Base-by-base conservation (phyloP, 2,113 vertebrate species). In the Micromys minutus region DNA sequence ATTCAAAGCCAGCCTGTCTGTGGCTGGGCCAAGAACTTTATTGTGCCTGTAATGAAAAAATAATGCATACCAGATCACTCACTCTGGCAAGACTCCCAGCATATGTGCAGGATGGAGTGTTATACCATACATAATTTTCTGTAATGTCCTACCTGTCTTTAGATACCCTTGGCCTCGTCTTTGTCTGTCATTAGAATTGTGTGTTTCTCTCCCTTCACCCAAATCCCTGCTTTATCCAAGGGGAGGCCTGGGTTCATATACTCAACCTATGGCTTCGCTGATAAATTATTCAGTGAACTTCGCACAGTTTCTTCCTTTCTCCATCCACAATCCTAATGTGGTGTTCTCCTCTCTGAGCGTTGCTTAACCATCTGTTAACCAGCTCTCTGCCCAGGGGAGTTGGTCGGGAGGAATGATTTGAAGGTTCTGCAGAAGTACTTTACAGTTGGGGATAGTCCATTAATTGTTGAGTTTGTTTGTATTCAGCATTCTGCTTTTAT, bases 381-480 rank as follows among this genome's bases (percentile, higher is more conserved):
- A 97, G 63, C 11, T 69, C 94, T 90, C 94, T 95, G 90, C 96
- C 95, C 95, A 96, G 69, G 86, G 94, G 94, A 79, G 15, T 94
- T 91, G 29, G 86, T 67, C 45, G 87, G 88, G 71, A 95, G 89
- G 87, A 94, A 95, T 93, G 92, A 96, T 98, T 94, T 97, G 93
- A 97, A 94, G 89, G 79, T 96, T 95, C 94, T 96, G 94, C 52
- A 0, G 59, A 95, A 97, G 90, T 91, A 83, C 96, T 94, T 97
- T 97, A 85, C 86, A 89, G 92, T 88, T 90, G 92, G 94, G 94
- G 91, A 96, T 81, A 97, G 96, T 86, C 92, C 95, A 98, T 97
- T 97, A 98, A 97, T 97, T 97, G 97, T 97, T 97, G 94, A 97
- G 95, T 97, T 97, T 97, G 94, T 97, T 98, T 98, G 92, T 91